Evolutionary conservation across 64 coral and sea anemone genomes (phyloP).

Genomic region (Cladopsammia gracilis): DNA sequence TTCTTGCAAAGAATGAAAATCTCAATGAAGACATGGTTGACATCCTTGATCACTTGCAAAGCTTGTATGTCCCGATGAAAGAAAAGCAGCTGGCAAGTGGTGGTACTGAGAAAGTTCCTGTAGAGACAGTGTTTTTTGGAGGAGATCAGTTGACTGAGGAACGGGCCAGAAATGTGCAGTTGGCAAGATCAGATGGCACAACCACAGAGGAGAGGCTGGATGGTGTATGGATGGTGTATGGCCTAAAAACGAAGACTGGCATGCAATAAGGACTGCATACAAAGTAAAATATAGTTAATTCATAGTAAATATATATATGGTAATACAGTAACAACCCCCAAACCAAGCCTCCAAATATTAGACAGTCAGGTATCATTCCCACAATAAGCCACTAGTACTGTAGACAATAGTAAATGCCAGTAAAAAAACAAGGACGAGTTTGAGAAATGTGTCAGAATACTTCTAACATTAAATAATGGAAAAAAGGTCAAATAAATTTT

Average conservation of each 20-base stretch:
- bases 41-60: constrained; percentile 6
- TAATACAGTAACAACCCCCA: no score
- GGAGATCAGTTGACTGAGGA: constrained; percentile 59
- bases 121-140: constrained; percentile 15
- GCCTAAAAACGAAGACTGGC: constrained; percentile 66
- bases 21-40: constrained; percentile 55
- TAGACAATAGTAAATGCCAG: no score
- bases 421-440: no score
- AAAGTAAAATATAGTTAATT: not conserved
- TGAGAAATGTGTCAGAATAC: no score
- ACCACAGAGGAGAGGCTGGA: not conserved
- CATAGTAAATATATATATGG: no score
- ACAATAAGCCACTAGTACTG: no score
- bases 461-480: no score
- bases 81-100: not conserved
- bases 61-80: constrained; percentile 14
- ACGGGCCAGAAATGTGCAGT: constrained; percentile 32
- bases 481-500: no score
- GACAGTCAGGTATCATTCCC: no score
- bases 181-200: constrained; percentile 19
- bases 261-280: constrained; percentile 42
- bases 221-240: constrained; percentile 1
- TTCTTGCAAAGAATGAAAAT: constrained; percentile 39
- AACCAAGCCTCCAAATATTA: no score
- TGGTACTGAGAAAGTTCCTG: not conserved